Conservation (phyloP, 2,888 invertebrate genomes). For the Cerastis rubricosa region DNA sequence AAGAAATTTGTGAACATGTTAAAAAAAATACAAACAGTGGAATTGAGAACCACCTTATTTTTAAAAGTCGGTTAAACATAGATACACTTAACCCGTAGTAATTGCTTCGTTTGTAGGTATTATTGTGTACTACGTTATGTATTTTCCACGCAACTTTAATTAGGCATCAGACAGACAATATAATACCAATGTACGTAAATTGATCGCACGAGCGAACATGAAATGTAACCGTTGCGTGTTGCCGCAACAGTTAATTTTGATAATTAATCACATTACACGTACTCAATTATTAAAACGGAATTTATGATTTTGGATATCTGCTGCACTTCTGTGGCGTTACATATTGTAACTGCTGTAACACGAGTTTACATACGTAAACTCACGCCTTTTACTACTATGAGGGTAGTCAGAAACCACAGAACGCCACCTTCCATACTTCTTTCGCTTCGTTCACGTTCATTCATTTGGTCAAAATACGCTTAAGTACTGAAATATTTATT, state of each 20-base stretch:
- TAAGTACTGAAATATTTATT: conserved; percentile 13
- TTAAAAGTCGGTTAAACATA: background rate
- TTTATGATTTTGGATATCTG: conserved; percentile 47
- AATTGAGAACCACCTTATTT: too few species aligned
- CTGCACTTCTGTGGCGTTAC: conserved; percentile 22
- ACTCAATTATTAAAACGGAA: conserved; percentile 39
- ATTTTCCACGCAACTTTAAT: conserved; percentile 28
- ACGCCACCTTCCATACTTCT: background rate
- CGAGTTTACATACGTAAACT: background rate
- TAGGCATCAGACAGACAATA: conserved; percentile 38
- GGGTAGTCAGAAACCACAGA: background rate
- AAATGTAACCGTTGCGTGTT: conserved; percentile 52
- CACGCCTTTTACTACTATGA: background rate
- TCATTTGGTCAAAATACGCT: background rate
- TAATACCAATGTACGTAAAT: conserved; percentile 24
- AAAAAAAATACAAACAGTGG: too few species aligned
- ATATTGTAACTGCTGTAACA: conserved; percentile 4
- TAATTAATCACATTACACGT: conserved; percentile 58
- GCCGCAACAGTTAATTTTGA: conserved; percentile 50
- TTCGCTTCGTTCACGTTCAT: background rate
- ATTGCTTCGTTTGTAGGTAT: background rate
- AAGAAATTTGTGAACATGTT: too few species aligned
- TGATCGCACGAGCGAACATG: conserved; percentile 47
- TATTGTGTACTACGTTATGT: background rate
- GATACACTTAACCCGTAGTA: background rate